A percentile compares a stretch with the other conserved stretches of the same genome.
Evolutionary conservation across 1,140 invertebrate species (phyloP).

Genomic region (Antheraea pernyi): DNA sequence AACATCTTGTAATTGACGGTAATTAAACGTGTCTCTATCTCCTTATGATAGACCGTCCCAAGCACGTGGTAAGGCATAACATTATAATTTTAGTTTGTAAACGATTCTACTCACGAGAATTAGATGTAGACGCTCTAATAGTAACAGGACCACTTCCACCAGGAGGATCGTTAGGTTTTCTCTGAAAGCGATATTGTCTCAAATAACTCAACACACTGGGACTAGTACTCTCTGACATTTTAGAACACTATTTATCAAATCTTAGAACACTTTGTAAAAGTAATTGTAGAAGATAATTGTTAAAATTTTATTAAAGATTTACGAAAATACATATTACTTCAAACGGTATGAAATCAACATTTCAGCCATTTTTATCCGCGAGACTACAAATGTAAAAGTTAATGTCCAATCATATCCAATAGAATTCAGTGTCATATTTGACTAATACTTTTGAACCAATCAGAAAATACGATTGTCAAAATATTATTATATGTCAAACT

Average conservation of each 20-base stretch:
- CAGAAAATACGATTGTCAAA: slow-evolving; percentile 15
- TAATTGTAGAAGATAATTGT: not conserved
- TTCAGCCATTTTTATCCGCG: slow-evolving; percentile 73
- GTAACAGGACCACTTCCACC: slow-evolving; percentile 53
- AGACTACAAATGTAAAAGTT: slow-evolving; percentile 40
- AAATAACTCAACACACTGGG: slow-evolving; percentile 74
- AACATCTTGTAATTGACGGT: not conserved
- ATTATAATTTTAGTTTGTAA: slow-evolving; percentile 9
- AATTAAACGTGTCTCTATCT: slow-evolving; percentile 29
- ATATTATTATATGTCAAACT: not conserved
- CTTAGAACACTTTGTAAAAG: not conserved
- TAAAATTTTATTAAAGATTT: slow-evolving; percentile 18
- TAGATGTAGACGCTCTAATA: slow-evolving; percentile 47
- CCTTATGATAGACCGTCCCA: slow-evolving; percentile 33
- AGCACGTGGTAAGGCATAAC: slow-evolving; percentile 28
- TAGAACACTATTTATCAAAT: slow-evolving; percentile 24
- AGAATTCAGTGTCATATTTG: slow-evolving; percentile 20
- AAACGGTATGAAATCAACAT: slow-evolving; percentile 60
- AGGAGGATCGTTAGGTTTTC: slow-evolving; percentile 54
- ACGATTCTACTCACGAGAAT: slow-evolving; percentile 46
- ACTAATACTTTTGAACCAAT: slow-evolving; percentile 19
- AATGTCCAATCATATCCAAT: slow-evolving; percentile 29
- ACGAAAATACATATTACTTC: slow-evolving; percentile 43
- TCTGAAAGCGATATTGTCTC: slow-evolving; percentile 76
- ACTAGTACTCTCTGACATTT: slow-evolving; percentile 70